These are phyloP conservation scores for Galemys pyrenaicus DNA, from an alignment of 2,113 vertebrate genomes.

Conservation along the genomic window DNA sequence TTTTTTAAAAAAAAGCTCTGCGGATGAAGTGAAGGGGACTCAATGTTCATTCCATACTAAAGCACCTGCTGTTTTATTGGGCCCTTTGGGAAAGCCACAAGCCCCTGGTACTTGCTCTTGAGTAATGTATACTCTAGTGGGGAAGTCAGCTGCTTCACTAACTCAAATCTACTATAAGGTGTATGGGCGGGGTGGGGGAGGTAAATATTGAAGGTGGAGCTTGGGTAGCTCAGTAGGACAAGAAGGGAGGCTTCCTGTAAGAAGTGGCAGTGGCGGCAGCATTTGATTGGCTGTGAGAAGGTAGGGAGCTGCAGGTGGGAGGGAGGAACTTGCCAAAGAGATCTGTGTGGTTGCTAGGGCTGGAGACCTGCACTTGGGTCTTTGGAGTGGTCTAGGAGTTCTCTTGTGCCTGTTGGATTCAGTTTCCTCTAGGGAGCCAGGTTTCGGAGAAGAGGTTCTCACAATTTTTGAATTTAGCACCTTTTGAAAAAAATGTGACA, in stretches of 20 bases:
- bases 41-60: background rate
- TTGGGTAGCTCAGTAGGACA: background rate
- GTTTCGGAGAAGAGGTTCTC: background rate
- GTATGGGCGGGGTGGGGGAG: too few species aligned
- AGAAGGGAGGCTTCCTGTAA: background rate
- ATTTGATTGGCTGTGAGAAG: background rate
- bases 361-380: background rate
- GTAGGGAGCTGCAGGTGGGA: background rate
- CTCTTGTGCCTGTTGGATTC: background rate
- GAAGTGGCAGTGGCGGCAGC: background rate
- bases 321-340: background rate
- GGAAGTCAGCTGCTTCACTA: background rate
- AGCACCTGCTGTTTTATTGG: background rate
- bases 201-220: background rate
- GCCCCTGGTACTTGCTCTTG: background rate
- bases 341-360: background rate
- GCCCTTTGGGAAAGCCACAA: background rate
- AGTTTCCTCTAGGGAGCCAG: background rate
- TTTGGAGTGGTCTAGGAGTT: background rate
- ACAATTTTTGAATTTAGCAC: background rate
- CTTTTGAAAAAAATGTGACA: background rate
- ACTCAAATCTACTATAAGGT: background rate
- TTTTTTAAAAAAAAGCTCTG: background rate
- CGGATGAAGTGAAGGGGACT: background rate
- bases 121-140: background rate